Evolutionary conservation across 2,888 invertebrate genomes (phyloP).

Genomic region (Alloscopus bannaensis): DNA sequence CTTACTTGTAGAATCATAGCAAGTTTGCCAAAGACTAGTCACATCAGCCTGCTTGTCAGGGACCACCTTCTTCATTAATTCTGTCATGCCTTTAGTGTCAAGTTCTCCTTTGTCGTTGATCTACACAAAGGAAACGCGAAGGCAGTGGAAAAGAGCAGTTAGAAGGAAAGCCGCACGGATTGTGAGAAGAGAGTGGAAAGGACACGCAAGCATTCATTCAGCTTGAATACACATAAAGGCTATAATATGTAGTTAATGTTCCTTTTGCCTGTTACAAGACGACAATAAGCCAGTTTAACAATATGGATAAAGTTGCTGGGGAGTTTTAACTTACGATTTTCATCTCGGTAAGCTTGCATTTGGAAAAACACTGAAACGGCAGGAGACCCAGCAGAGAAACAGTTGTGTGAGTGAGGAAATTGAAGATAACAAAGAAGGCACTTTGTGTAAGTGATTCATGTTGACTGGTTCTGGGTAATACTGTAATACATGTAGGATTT

Average conservation of each 20-base stretch:
- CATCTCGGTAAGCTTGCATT: constrained; percentile 51
- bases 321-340: constrained; percentile 46
- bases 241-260: not conserved
- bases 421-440: constrained; percentile 1
- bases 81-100: constrained; percentile 28
- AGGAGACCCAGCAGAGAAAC: too few species aligned
- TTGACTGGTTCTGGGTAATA: constrained; percentile 13
- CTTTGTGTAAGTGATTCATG: not conserved
- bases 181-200: constrained; percentile 1
- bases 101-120: constrained; percentile 43
- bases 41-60: constrained; percentile 52
- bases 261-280: constrained; percentile 15
- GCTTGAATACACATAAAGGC: too few species aligned
- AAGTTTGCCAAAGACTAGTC: constrained; percentile 46
- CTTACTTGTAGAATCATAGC: constrained; percentile 55
- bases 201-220: constrained; percentile 5
- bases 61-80: constrained; percentile 45
- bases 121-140: constrained; percentile 30
- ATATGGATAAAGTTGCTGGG: not conserved
- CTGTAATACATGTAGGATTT: constrained; percentile 8
- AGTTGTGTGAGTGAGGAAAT: constrained; percentile 12
- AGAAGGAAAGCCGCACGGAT: not conserved
- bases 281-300: constrained; percentile 11
- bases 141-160: not conserved
- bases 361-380: constrained; percentile 55